Base-by-base conservation (phyloP, 2,797 vertebrate genomes). In the Aselliscus stoliczkanus region DNA sequence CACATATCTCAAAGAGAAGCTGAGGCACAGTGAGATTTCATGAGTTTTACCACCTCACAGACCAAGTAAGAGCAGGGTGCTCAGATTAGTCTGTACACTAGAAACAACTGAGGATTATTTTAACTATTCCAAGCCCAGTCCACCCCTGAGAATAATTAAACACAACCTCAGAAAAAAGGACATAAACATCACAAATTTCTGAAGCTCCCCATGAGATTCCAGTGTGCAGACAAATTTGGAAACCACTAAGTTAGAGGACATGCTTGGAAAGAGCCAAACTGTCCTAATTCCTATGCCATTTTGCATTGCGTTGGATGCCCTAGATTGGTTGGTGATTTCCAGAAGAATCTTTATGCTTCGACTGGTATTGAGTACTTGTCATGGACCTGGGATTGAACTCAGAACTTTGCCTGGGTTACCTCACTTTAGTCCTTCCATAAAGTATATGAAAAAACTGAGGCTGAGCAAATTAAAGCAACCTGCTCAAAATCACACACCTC, bases 211-310 rank as follows among this genome's bases (percentile, higher is more conserved):
- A 13, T 10, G 7, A 25, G 10, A 77, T 89, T 67, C 50, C 8
- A 54, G 20, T 50, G 11, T 42, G 10, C 4, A 23, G 31, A 73
- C 37, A 77, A 93, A 9, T 56, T n/a, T 76, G 31, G 7, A 6
- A 82, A 93, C 62, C 29, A 80, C 10, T 23, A 13, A 75, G 23
- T 52, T 77, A 54, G 8, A 62, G 56, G 27, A 42, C 56, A 87
- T 44, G 2, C n/a, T 75, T 79, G 8, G 8, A 34, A 60, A 31
- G 58, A 34, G 37, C 7, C 0, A 17, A 50, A 3, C 0, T 54
- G 2, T 72, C 15, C 44, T 91, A 25, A n/a, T 80, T 34, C 2
- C 25, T 37, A 27, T 80, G 21, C n/a, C 29, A 65, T 47, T 64
- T 47, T 23, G 42, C 39, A 52, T 44, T 60, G 7, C 50, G 56